Conservation (phyloP, 1,140 invertebrate genomes). For the Aphelinus certus region DNA sequence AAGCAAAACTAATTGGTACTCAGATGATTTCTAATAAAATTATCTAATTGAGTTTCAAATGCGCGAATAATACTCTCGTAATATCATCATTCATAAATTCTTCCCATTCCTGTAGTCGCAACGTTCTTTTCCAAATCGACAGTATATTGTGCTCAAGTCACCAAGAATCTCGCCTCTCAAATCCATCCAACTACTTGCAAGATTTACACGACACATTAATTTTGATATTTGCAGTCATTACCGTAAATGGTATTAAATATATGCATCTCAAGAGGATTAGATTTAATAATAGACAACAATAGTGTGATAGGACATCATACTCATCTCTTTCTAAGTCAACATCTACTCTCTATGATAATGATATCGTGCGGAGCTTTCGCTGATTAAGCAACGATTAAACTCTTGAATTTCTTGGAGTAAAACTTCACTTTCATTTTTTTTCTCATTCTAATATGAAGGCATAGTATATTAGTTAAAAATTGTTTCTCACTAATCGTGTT, state of each 20-base stretch:
- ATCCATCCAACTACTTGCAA: slow-evolving; percentile 2
- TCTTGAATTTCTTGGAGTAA: slow-evolving; percentile 14
- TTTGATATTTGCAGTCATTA: slow-evolving; percentile 33
- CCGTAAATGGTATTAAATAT: slow-evolving; percentile 20
- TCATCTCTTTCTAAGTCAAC: slow-evolving; percentile 34
- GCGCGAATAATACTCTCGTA: too few relatives aligned
- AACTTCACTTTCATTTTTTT: slow-evolving; percentile 21
- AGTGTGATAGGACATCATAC: slow-evolving; percentile 35
- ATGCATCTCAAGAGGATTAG: slow-evolving; percentile 23
- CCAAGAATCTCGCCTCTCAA: slow-evolving; percentile 4
- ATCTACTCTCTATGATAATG: slow-evolving; percentile 30
- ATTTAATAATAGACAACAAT: slow-evolving; percentile 38
- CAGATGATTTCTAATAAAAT: too few relatives aligned
- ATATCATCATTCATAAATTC: too few relatives aligned
- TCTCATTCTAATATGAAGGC: slow-evolving; percentile 26
- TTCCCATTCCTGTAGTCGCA: too few relatives aligned
- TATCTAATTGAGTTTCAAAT: too few relatives aligned
- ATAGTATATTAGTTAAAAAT: slow-evolving; percentile 30
- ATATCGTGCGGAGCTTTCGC: slow-evolving; percentile 26
- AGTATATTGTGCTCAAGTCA: not conserved
- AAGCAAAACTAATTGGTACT: too few relatives aligned
- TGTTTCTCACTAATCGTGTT: not conserved
- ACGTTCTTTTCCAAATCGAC: too few relatives aligned
- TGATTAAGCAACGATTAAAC: slow-evolving; percentile 21
- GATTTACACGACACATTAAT: slow-evolving; percentile 24